phyloP scores from a whole-genome alignment of 2,797 vertebrate genomes.

The Halcyon smyrnensis region DNA sequence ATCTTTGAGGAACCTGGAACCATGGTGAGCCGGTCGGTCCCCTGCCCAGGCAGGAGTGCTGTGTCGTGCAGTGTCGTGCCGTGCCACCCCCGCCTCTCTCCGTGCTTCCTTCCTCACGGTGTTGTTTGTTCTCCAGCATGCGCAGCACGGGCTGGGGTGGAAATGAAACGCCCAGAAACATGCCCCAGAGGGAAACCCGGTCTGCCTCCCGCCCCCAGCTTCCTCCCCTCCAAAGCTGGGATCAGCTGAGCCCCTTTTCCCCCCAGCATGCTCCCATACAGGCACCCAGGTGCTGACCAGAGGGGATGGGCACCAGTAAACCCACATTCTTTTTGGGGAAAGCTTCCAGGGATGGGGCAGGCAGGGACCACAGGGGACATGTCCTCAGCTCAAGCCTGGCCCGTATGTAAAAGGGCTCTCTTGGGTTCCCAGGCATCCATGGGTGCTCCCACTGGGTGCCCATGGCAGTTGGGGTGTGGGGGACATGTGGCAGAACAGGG shows the following conservation, averaged over 20 bases:
- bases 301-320: neutral
- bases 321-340: neutral
- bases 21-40: accelerated
- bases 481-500: neutral
- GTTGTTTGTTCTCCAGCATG: neutral
- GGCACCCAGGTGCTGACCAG: neutral
- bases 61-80: neutral
- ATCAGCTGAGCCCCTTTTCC: conserved; percentile 47
- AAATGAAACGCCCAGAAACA: conserved; percentile 57
- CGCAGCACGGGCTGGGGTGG: neutral
- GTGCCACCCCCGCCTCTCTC: accelerated
- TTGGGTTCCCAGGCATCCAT: neutral
- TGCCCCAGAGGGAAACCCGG: conserved; percentile 45
- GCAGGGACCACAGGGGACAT: neutral
- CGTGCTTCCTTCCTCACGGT: accelerated
- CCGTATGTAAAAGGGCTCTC: neutral
- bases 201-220: conserved; percentile 39
- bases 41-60: neutral
- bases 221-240: neutral
- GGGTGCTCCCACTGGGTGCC: neutral
- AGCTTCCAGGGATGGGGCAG: neutral
- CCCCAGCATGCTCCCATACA: accelerated
- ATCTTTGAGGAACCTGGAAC: accelerated
- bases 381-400: neutral
- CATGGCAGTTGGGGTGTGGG: neutral